phyloP scores from a whole-genome alignment of 2,888 invertebrate genomes.

The Magallana nippona region DNA sequence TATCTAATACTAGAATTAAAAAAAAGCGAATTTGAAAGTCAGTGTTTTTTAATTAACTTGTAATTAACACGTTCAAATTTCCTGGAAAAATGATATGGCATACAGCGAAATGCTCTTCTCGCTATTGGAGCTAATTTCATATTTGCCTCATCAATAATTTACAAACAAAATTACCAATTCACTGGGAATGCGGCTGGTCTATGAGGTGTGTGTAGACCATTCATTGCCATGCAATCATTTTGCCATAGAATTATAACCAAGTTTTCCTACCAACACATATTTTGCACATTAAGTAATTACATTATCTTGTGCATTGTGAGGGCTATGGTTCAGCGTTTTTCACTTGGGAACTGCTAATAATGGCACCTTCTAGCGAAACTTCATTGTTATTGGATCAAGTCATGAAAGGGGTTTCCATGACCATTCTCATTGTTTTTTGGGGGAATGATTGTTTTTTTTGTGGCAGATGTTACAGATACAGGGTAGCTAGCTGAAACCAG shows the following conservation, averaged over 20 bases:
- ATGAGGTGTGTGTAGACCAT: neutral
- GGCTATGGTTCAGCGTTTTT: neutral
- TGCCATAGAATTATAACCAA: constrained; percentile 7
- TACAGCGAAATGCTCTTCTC: too few species aligned
- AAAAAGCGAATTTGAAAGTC: too few species aligned
- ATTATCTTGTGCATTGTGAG: constrained; percentile 3
- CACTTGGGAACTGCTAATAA: neutral
- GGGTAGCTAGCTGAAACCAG: too few species aligned
- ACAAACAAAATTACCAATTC: too few species aligned
- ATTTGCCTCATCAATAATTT: too few species aligned
- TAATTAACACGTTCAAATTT: too few species aligned
- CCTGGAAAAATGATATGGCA: too few species aligned
- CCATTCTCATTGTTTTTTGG: neutral
- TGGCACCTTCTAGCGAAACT: constrained; percentile 5
- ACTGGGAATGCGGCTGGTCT: too few species aligned
- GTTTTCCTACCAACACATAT: constrained; percentile 2
- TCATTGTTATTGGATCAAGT: constrained; percentile 6
- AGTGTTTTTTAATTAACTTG: too few species aligned
- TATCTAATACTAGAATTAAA: too few species aligned
- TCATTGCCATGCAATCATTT: neutral
- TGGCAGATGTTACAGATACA: neutral
- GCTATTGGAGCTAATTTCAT: too few species aligned
- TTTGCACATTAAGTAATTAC: constrained; percentile 29
- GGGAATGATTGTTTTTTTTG: neutral
- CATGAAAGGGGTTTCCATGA: neutral